Evolutionary conservation across 2,888 invertebrate species (phyloP).

Genomic region (Tethea ocularis): DNA sequence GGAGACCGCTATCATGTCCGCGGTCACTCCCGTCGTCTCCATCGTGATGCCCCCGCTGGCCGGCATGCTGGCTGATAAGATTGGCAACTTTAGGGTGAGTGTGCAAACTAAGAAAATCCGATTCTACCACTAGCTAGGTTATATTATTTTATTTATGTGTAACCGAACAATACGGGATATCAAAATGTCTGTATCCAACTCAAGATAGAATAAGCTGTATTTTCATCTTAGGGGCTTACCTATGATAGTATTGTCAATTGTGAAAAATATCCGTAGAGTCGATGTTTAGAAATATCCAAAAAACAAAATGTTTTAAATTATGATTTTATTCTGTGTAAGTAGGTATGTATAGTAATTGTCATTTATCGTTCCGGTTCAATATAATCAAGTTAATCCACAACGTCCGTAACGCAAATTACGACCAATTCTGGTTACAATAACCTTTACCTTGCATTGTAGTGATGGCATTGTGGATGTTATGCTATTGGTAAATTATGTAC

Average conservation of each 20-base stretch:
- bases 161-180: too few species aligned
- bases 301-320: constrained; percentile 10
- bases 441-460: constrained; percentile 76
- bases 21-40: constrained; percentile 89
- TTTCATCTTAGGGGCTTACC: too few species aligned
- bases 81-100: constrained; percentile 90
- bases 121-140: too few species aligned
- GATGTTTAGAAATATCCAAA: not conserved
- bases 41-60: constrained; percentile 91
- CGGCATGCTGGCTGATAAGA: constrained; percentile 90
- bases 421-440: constrained; percentile 69
- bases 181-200: too few species aligned
- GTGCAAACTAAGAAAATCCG: too few species aligned
- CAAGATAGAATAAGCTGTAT: too few species aligned
- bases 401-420: constrained; percentile 55
- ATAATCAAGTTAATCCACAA: constrained; percentile 50
- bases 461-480: constrained; percentile 41
- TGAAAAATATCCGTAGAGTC: not conserved
- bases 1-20: constrained; percentile 92
- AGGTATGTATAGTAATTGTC: constrained; percentile 16
- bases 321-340: constrained; percentile 18
- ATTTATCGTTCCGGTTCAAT: constrained; percentile 35
- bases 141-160: too few species aligned
- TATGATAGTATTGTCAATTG: too few species aligned
- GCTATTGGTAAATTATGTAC: constrained; percentile 21